phyloP scores from a whole-genome alignment of 2,113 vertebrate genomes.

The Motacilla alba region DNA sequence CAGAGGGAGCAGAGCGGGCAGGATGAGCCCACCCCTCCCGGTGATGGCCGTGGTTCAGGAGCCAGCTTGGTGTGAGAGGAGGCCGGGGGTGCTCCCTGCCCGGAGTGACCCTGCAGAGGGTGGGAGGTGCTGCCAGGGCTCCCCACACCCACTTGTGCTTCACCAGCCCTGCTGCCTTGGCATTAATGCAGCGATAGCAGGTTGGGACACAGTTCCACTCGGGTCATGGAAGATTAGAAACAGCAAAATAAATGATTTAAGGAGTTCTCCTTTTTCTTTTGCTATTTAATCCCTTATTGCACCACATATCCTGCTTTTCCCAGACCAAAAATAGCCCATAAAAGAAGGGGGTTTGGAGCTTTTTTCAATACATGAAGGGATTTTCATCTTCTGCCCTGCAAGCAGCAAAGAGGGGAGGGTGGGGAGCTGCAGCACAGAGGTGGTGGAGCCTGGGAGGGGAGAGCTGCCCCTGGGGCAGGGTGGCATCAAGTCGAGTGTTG shows the following conservation, averaged over 20 bases:
- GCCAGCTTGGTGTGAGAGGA: neutral
- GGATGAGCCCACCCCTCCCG: neutral
- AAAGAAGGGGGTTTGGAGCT: fast-evolving
- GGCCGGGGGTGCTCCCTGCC: neutral
- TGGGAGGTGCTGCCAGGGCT: neutral
- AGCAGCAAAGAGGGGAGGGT: neutral
- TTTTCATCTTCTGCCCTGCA: neutral
- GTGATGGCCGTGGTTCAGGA: neutral
- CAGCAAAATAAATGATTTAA: neutral
- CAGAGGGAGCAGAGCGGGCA: neutral
- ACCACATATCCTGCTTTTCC: neutral
- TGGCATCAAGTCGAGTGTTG: neutral
- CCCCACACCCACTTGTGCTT: neutral
- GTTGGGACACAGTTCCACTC: neutral
- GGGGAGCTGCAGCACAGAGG: neutral
- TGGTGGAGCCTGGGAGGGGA: neutral
- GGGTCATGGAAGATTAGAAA: neutral
- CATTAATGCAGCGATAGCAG: neutral
- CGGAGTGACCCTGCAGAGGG: neutral
- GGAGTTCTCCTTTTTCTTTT: neutral
- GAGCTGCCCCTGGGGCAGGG: neutral
- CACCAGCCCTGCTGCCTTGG: fast-evolving
- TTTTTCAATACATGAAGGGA: neutral
- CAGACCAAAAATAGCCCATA: neutral
- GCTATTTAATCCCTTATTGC: neutral